A percentile compares a stretch with the other conserved stretches of the same genome.
Conservation (phyloP, 1,140 invertebrate genomes). For the Coelopa frigida region DNA sequence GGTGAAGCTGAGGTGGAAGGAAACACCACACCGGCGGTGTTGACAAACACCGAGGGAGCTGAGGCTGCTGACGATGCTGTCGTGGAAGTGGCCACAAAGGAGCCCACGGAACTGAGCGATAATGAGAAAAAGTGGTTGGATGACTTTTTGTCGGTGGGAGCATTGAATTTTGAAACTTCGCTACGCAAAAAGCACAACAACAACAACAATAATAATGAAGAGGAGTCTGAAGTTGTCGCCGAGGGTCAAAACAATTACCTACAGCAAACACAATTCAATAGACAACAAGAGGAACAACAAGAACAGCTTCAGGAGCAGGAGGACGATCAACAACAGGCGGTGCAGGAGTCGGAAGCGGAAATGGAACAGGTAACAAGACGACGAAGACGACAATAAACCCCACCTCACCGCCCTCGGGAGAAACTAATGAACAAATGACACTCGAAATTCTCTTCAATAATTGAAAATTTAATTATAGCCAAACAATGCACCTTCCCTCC, state of each 20-base stretch:
- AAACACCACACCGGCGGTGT: not conserved
- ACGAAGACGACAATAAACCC: no score
- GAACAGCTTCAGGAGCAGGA: slow-evolving; percentile 12
- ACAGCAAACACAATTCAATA: slow-evolving; percentile 1
- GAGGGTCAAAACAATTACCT: not conserved
- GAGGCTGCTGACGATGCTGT: no score
- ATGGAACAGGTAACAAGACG: no score
- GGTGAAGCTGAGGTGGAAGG: no score
- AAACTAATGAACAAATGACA: no score
- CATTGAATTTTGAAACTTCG: slow-evolving; percentile 35
- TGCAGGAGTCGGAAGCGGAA: no score
- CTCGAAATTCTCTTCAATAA: no score
- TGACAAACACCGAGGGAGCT: not conserved
- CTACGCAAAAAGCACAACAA: slow-evolving; percentile 16
- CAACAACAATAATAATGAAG: slow-evolving; percentile 4
- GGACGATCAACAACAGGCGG: not conserved
- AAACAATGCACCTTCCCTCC: no score
- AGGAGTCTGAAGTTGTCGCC: not conserved
- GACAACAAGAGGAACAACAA: slow-evolving; percentile 15
- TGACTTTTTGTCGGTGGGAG: slow-evolving; percentile 39
- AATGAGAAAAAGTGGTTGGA: slow-evolving; percentile 42
- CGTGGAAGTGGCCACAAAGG: not conserved
- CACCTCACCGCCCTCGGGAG: no score
- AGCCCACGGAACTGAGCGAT: slow-evolving; percentile 28
- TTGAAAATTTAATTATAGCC: no score